These are phyloP conservation scores for Nesoenas mayeri DNA, from an alignment of 2,113 vertebrate genomes.

Conservation along the genomic window DNA sequence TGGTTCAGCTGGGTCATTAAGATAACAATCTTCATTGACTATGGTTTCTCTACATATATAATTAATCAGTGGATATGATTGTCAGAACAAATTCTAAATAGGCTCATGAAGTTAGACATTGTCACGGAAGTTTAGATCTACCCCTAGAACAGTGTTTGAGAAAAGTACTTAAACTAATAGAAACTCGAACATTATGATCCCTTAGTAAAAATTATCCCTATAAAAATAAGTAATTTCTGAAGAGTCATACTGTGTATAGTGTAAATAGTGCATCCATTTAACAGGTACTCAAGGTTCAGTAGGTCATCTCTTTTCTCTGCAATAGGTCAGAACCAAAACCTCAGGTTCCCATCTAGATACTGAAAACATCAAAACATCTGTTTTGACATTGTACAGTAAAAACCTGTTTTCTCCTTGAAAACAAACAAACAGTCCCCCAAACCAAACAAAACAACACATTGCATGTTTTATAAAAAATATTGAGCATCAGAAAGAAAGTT, in stretches of 20 bases:
- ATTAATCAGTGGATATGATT: not conserved
- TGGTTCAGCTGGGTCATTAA: not conserved
- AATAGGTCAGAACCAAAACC: not conserved
- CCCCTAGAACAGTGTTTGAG: not conserved
- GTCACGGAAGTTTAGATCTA: not conserved
- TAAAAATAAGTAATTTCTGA: not conserved
- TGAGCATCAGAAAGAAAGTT: not conserved
- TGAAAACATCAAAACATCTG: not conserved
- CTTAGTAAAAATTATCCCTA: not conserved
- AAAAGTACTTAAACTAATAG: not conserved
- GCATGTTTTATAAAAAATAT: not conserved
- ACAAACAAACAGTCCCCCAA: rapidly evolving
- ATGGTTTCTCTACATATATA: not conserved
- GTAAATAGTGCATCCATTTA: not conserved
- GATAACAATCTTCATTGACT: not conserved
- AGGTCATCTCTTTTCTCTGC: not conserved
- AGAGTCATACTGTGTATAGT: not conserved
- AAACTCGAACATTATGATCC: not conserved
- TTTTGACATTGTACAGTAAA: not conserved
- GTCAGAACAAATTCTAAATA: not conserved
- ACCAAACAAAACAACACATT: not conserved
- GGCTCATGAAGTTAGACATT: not conserved
- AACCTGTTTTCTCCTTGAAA: not conserved
- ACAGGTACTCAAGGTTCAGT: not conserved
- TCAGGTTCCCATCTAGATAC: not conserved